Evolutionary conservation across 2,888 invertebrate species (phyloP).

Genomic region (Sepiola atlantica): DNA sequence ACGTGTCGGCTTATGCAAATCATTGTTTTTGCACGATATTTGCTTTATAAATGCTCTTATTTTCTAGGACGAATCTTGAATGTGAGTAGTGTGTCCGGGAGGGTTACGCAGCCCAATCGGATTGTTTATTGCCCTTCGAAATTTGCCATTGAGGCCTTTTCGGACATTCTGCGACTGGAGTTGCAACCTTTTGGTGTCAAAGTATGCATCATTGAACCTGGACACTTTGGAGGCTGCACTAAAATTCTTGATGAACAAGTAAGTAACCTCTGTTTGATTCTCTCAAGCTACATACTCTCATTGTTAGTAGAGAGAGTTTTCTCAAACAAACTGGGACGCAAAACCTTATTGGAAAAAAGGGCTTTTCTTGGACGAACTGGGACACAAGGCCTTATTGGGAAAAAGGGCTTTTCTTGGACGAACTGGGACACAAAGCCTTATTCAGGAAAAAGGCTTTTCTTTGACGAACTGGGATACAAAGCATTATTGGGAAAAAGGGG

Average conservation of each 20-base stretch:
- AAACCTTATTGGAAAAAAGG: no score
- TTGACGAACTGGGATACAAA: no score
- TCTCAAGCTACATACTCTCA: no score
- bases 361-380: no score
- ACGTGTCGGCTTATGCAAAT: no score
- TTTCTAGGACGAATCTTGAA: slow-evolving; percentile 74
- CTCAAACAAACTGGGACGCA: no score
- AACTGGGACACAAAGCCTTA: no score
- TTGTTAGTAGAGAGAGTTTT: no score
- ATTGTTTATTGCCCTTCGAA: slow-evolving; percentile 66
- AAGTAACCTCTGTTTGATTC: neutral
- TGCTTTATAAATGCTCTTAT: neutral
- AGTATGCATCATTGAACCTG: slow-evolving; percentile 66
- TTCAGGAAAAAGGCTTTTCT: no score
- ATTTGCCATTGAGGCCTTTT: slow-evolving; percentile 67
- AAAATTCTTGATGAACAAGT: slow-evolving; percentile 54
- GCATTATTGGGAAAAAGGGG: no score
- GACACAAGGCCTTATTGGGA: no score
- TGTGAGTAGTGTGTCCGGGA: slow-evolving; percentile 73
- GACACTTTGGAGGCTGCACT: slow-evolving; percentile 73
- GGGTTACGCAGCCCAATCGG: slow-evolving; percentile 63
- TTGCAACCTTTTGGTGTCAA: slow-evolving; percentile 67
- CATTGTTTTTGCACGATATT: neutral
- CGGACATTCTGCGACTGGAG: slow-evolving; percentile 67
- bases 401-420: no score